Evolutionary conservation across 37 sponge, comb jelly and placozoan genomes (phyloP), one percentile per base, ranked within the genome.

Genomic region (Aplysina aerophoba): DNA sequence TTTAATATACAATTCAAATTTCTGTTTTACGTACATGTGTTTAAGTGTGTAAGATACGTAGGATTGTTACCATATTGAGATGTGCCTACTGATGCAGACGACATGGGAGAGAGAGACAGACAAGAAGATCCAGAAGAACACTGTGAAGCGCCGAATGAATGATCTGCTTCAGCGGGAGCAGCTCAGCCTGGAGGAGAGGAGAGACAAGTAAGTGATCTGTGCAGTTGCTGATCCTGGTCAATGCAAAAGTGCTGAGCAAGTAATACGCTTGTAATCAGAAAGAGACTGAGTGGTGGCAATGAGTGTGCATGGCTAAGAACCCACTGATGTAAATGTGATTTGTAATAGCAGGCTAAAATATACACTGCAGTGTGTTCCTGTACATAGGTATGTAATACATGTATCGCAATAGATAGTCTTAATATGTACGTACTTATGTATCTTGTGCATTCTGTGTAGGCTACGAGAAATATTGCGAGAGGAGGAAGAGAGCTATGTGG

Each of bases 51-150:
- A n/a, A n/a, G n/a, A n/a, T n/a, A n/a, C n/a, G n/a, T n/a, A n/a
- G n/a, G n/a, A n/a, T n/a, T 56, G 82, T 80, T 35, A 39, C 38
- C 8, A 8, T 3, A 44, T 44, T 44, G 50, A 44, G 4, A 12
- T 27, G 24, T 74, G 50, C 8, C 50, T 39, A 34, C 59, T 59
- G 19, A 40, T 36, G 12, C 80, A 98, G 95, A 94, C 97, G 1
- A 89, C 84, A 36, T 98, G 99, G 99, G 97, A 95, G 58, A 55
- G 74, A n/a, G 87, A 78, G 20, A 98, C 99, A 14, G 95, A 96
- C 80, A 94, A 92, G 82, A 92, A 89, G 83, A 94, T 98, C n/a
- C 88, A 93, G 90, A 87, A 68, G 30, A 97, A 97, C 80, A 91
- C 93, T 14, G 85, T 98, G n/a, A 94, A 98, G 68, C 50, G 97